Conservation (phyloP, 1,140 invertebrate genomes). For the Orussus abietinus region DNA sequence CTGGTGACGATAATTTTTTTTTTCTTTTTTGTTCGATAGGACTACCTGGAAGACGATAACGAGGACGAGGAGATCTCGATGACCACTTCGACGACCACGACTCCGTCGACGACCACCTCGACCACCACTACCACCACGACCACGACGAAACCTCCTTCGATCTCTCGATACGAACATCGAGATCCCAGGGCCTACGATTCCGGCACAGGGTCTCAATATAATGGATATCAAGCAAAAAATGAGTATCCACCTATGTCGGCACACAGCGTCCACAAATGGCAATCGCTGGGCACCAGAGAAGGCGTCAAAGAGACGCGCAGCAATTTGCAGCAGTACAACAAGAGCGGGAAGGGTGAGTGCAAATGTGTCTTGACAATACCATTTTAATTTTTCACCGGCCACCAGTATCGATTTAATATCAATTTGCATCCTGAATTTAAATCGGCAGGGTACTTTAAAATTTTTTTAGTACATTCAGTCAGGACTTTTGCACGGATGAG, state of each 20-base stretch:
- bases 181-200: constrained; percentile 25
- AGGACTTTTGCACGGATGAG: no score
- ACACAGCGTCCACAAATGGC: constrained; percentile 42
- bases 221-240: constrained; percentile 34
- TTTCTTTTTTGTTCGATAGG: constrained; percentile 26
- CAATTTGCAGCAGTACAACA: constrained; percentile 29
- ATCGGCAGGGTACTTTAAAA: no score
- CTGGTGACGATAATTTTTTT: background rate
- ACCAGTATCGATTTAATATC: background rate
- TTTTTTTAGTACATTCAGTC: no score
- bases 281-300: constrained; percentile 40
- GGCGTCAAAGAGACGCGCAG: constrained; percentile 37
- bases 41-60: constrained; percentile 38
- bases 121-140: constrained; percentile 18
- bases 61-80: constrained; percentile 17
- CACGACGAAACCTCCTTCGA: constrained; percentile 18
- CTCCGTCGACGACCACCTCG: constrained; percentile 4
- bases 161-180: constrained; percentile 22
- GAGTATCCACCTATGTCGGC: constrained; percentile 44
- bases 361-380: constrained; percentile 1
- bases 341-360: constrained; percentile 36
- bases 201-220: constrained; percentile 30
- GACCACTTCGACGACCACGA: constrained; percentile 3
- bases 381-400: constrained; percentile 1
- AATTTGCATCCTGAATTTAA: no score